A percentile compares a stretch with the other conserved stretches of the same genome.
Evolutionary conservation across 2,888 invertebrate genomes (phyloP).

Genomic region (Gandaritis pyraliata): DNA sequence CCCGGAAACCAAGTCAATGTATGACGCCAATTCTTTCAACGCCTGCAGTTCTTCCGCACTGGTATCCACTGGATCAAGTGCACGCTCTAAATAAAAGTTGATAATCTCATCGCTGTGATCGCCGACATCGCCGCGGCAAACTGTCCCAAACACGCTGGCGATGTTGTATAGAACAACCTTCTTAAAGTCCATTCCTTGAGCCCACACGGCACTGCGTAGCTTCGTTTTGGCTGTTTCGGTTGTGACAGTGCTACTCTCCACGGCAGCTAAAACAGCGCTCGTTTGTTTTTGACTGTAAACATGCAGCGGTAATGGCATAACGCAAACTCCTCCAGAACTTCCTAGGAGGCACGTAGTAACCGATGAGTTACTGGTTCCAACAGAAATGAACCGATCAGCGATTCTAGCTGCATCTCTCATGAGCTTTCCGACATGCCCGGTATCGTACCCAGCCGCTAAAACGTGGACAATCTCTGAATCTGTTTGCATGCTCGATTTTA

Average conservation of each 20-base stretch:
- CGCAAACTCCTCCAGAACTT: constrained; percentile 68
- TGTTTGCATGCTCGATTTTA: constrained; percentile 61
- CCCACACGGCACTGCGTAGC: constrained; percentile 71
- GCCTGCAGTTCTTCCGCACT: constrained; percentile 58
- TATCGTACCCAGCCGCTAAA: constrained; percentile 65
- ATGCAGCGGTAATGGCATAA: constrained; percentile 69
- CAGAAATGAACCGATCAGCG: constrained; percentile 55
- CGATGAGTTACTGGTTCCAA: constrained; percentile 59
- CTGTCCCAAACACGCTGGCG: constrained; percentile 68
- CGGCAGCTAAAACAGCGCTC: constrained; percentile 56
- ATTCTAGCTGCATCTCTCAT: constrained; percentile 67
- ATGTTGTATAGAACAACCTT: constrained; percentile 65
- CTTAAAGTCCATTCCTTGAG: constrained; percentile 71
- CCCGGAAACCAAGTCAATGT: constrained; percentile 67
- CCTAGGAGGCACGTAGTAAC: constrained; percentile 58
- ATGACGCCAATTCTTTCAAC: constrained; percentile 57
- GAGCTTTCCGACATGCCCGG: constrained; percentile 62
- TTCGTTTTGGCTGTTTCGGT: constrained; percentile 53
- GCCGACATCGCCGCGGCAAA: constrained; percentile 68
- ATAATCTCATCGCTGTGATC: constrained; percentile 66
- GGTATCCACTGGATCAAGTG: constrained; percentile 50
- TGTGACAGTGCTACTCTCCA: constrained; percentile 65
- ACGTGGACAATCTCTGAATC: constrained; percentile 67
- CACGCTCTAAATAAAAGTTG: constrained; percentile 62
- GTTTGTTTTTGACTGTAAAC: constrained; percentile 66